These are phyloP conservation scores for Netelia inedita DNA, from an alignment of 2,888 invertebrate genomes.

Conservation along the genomic window DNA sequence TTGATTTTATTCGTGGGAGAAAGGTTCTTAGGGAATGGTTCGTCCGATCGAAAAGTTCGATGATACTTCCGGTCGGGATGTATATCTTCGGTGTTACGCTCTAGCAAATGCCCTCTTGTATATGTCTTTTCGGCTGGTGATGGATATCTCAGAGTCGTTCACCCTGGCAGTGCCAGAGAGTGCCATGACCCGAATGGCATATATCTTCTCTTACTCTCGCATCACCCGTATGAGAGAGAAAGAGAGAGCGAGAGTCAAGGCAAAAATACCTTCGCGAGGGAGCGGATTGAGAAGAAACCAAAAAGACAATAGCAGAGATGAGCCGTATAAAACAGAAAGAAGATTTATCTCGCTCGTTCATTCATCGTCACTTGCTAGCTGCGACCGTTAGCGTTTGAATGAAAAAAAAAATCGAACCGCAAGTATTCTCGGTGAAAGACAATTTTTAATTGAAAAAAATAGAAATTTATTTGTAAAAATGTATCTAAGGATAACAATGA, in stretches of 20 bases:
- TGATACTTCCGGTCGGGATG: conserved; percentile 31
- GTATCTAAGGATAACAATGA: no score
- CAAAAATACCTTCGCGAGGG: conserved; percentile 57
- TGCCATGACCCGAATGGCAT: conserved; percentile 59
- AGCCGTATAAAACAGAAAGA: conserved; percentile 35
- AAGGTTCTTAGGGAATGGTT: conserved; percentile 5
- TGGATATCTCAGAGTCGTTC: conserved; percentile 58
- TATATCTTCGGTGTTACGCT: neutral
- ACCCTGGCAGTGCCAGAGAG: conserved; percentile 55
- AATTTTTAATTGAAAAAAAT: no score
- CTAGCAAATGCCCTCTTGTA: neutral
- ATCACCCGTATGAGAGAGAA: conserved; percentile 20
- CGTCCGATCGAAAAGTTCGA: conserved; percentile 24
- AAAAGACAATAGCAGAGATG: conserved; percentile 42
- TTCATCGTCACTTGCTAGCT: conserved; percentile 23
- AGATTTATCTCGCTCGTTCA: conserved; percentile 58
- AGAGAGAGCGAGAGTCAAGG: conserved; percentile 35
- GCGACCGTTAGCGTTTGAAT: neutral
- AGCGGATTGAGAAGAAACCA: conserved; percentile 36
- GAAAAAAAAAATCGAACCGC: neutral
- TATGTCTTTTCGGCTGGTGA: conserved; percentile 33
- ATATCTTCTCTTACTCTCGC: conserved; percentile 22
- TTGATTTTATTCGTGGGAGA: conserved; percentile 4
- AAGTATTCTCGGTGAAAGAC: no score
- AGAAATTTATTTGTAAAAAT: no score